Percentiles rank a stretch among this genome's conserved stretches.
Evolutionary conservation across 2,113 vertebrate species (phyloP).

Genomic region (Zapornia atra): DNA sequence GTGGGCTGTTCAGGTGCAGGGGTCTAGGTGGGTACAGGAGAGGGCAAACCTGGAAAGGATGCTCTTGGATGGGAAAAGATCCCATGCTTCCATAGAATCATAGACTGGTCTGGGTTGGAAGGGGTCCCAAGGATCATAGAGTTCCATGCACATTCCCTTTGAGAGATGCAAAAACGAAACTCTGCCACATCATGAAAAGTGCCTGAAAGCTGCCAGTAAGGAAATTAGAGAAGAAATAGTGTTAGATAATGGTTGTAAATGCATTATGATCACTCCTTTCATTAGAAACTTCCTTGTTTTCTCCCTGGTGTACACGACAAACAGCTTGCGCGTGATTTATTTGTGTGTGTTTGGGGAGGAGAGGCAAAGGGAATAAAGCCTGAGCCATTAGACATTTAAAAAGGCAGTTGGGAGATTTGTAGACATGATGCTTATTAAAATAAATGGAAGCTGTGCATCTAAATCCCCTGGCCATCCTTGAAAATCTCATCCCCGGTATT

Average conservation of each 20-base stretch:
- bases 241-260: background rate
- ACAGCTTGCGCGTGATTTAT: background rate
- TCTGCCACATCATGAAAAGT: background rate
- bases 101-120: too few species aligned
- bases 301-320: background rate
- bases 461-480: constrained; percentile 1
- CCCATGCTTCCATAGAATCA: background rate
- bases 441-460: background rate
- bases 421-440: background rate
- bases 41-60: background rate
- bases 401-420: background rate
- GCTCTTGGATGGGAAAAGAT: background rate
- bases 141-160: background rate
- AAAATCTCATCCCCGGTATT: background rate
- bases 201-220: background rate
- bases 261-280: constrained; percentile 1
- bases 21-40: background rate
- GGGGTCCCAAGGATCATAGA: too few species aligned
- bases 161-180: background rate
- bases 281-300: constrained; percentile 38
- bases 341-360: background rate
- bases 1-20: background rate
- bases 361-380: constrained; percentile 1
- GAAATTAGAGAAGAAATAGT: constrained; percentile 25
- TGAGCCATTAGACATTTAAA: background rate